phyloP scores from a whole-genome alignment of 2,797 vertebrate species.

The Novumbra hubbsi region DNA sequence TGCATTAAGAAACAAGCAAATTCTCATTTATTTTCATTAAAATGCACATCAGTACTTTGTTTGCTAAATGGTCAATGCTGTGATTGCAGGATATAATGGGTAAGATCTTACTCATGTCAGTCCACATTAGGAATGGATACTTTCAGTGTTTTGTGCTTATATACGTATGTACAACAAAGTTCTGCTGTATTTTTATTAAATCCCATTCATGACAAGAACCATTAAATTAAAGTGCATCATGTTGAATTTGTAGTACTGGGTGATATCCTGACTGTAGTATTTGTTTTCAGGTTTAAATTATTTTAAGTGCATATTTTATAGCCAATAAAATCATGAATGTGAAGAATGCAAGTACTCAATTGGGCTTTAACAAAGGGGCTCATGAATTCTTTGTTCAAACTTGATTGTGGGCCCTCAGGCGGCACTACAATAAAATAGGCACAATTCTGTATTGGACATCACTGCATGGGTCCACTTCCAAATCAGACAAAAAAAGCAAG shows the following conservation, averaged over 20 bases:
- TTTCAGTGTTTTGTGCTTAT: no score
- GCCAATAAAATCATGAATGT: not conserved
- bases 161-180: no score
- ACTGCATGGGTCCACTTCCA: no score
- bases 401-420: no score
- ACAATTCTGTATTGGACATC: no score
- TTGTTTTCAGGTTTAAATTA: constrained; percentile 13
- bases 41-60: constrained; percentile 25
- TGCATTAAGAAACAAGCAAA: constrained; percentile 34
- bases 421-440: no score
- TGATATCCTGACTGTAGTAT: constrained; percentile 10
- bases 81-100: not conserved
- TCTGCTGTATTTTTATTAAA: not conserved
- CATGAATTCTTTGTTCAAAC: no score
- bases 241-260: constrained; percentile 17
- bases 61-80: constrained; percentile 22
- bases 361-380: no score
- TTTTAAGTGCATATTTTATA: not conserved
- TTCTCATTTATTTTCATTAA: constrained; percentile 35
- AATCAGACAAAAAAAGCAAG: no score
- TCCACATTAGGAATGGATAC: not conserved
- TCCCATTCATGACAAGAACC: not conserved
- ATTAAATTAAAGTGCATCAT: not conserved
- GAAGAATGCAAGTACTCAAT: not conserved
- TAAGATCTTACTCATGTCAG: not conserved